Percentiles rank a stretch among this genome's conserved stretches.
These are phyloP conservation scores for Margaritifera margaritifera DNA, from an alignment of 2,888 invertebrate genomes.

Conservation along the genomic window DNA sequence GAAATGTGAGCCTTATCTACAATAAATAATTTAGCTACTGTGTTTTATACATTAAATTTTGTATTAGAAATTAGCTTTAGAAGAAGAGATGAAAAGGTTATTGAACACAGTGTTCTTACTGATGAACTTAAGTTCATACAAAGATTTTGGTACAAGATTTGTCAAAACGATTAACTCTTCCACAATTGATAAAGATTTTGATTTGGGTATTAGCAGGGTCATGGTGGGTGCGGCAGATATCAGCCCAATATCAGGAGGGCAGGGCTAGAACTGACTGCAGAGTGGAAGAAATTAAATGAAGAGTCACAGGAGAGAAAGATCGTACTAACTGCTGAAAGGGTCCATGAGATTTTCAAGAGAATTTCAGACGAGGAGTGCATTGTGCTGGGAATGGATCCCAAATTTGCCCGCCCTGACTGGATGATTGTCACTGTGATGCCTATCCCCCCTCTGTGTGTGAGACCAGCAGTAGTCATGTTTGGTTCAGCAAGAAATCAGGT, in stretches of 20 bases:
- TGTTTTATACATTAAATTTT: background rate
- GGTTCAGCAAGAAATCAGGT: slow-evolving; percentile 94
- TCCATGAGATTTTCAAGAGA: slow-evolving; percentile 93
- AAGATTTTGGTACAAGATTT: no score
- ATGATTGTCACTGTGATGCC: slow-evolving; percentile 98
- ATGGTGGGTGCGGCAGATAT: slow-evolving; percentile 98
- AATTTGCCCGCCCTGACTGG: slow-evolving; percentile 96
- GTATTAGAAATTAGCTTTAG: no score
- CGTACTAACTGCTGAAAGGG: slow-evolving; percentile 92
- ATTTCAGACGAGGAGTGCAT: slow-evolving; percentile 92
- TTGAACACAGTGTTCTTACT: no score
- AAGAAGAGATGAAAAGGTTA: no score
- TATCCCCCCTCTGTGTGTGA: slow-evolving; percentile 95
- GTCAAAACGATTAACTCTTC: no score
- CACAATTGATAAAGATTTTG: no score
- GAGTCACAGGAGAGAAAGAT: slow-evolving; percentile 97
- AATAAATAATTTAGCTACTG: background rate
- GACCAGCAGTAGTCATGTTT: slow-evolving; percentile 99
- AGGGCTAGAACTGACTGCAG: slow-evolving; percentile 94
- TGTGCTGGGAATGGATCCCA: slow-evolving; percentile 95
- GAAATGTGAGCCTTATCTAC: no score
- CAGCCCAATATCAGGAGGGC: slow-evolving; percentile 93
- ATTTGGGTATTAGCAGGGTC: slow-evolving; percentile 74
- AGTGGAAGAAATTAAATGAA: slow-evolving; percentile 98
- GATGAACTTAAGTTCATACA: no score